These are phyloP conservation scores for Callaeas wilsoni DNA, from an alignment of 2,113 vertebrate genomes.

Conservation along the genomic window DNA sequence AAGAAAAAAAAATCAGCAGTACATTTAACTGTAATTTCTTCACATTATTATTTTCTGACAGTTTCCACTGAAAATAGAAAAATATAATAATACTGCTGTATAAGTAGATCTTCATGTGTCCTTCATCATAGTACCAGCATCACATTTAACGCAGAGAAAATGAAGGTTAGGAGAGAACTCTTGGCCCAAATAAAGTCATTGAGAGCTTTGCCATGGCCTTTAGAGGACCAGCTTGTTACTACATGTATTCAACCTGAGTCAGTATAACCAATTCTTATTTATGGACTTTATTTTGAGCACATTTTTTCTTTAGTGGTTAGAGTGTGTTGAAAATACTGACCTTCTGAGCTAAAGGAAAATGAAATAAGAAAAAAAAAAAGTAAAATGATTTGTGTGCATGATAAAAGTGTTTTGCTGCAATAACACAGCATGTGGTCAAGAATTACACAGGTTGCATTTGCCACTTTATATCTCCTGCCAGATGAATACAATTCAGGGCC, in stretches of 20 bases:
- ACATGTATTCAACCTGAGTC: background rate
- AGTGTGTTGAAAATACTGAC: slow-evolving; percentile 1
- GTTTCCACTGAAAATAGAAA: background rate
- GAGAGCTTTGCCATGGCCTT: background rate
- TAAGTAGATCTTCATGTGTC: background rate
- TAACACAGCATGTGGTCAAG: slow-evolving; percentile 37
- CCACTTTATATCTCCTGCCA: slow-evolving; percentile 51
- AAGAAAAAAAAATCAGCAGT: background rate
- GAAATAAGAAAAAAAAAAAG: background rate
- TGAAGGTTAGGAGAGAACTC: background rate
- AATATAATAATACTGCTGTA: background rate
- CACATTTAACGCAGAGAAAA: background rate
- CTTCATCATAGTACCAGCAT: background rate
- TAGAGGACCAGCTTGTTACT: background rate
- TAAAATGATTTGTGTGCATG: slow-evolving; percentile 25
- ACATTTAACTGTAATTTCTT: background rate
- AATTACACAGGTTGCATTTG: slow-evolving; percentile 50
- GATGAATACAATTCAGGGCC: slow-evolving; percentile 60
- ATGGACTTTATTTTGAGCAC: background rate
- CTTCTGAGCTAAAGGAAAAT: background rate
- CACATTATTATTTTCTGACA: background rate
- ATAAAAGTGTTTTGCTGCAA: slow-evolving; percentile 53
- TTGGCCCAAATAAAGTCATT: background rate
- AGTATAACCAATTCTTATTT: background rate
- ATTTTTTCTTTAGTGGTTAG: background rate